Conservation (phyloP, 2,113 vertebrate genomes). For the Pipa parva region DNA sequence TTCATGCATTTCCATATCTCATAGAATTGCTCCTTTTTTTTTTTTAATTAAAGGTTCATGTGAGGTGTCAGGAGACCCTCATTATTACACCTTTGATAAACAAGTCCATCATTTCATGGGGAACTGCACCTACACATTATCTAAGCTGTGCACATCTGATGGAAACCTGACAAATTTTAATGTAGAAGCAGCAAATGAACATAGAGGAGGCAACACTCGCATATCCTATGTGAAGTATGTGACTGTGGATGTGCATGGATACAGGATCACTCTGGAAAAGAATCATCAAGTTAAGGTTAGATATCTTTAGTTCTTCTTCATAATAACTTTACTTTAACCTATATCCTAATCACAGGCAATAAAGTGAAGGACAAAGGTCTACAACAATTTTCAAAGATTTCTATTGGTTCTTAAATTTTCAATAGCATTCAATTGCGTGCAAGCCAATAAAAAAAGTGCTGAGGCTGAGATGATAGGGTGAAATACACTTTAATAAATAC, state of each 20-base stretch:
- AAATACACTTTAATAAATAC: too few species aligned
- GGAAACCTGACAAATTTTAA: constrained; percentile 49
- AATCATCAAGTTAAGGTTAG: constrained; percentile 49
- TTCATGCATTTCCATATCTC: too few species aligned
- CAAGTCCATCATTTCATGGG: constrained; percentile 48
- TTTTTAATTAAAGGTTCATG: constrained; percentile 10
- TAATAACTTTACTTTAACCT: too few species aligned
- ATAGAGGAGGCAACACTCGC: not conserved
- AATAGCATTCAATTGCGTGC: too few species aligned
- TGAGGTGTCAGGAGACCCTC: constrained; percentile 40
- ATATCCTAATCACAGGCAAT: too few species aligned
- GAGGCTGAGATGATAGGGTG: too few species aligned
- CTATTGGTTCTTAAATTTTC: too few species aligned
- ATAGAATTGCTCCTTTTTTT: not conserved
- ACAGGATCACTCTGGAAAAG: constrained; percentile 52
- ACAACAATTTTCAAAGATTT: too few species aligned
- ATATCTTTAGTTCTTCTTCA: too few species aligned
- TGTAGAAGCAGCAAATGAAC: constrained; percentile 47
- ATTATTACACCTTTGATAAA: constrained; percentile 49
- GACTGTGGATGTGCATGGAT: constrained; percentile 32
- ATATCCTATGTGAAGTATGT: constrained; percentile 48
- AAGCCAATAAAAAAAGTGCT: too few species aligned
- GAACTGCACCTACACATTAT: constrained; percentile 47
- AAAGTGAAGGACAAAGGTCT: too few species aligned
- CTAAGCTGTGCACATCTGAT: constrained; percentile 36